Evolutionary conservation across 2,797 vertebrate genomes (phyloP).

Genomic region (Monodelphis domestica): DNA sequence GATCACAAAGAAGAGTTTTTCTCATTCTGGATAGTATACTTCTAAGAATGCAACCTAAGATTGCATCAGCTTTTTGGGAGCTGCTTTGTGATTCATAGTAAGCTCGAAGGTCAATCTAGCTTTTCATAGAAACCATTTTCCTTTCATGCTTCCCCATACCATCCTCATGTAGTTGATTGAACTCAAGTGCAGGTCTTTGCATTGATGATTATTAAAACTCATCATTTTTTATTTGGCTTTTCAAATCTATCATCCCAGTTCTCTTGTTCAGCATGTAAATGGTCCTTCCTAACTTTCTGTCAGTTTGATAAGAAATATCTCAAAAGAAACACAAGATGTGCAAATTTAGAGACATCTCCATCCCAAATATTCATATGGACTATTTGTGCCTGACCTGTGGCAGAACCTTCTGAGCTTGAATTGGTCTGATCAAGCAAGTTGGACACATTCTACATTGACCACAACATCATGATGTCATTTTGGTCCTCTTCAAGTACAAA

Average conservation of each 20-base stretch:
- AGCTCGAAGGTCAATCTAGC: background rate
- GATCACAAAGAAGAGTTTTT: background rate
- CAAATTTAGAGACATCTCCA: no score
- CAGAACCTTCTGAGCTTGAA: no score
- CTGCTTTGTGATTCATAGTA: background rate
- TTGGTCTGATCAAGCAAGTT: no score
- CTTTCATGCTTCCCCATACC: background rate
- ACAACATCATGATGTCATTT: no score
- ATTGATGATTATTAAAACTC: background rate
- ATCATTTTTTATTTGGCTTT: background rate
- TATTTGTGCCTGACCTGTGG: no score
- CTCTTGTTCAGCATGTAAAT: background rate
- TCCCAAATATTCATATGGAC: no score
- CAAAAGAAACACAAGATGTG: no score
- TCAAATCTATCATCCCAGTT: background rate
- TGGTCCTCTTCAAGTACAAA: no score
- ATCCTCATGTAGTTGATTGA: background rate
- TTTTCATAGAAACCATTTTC: background rate
- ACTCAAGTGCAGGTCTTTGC: background rate
- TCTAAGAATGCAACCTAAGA: background rate
- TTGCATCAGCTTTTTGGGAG: background rate
- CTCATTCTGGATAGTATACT: background rate
- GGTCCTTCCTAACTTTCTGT: background rate
- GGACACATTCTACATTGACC: no score
- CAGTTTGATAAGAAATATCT: background rate